These are phyloP conservation scores for Cariama cristata DNA, from an alignment of 2,113 vertebrate species.

Conservation along the genomic window DNA sequence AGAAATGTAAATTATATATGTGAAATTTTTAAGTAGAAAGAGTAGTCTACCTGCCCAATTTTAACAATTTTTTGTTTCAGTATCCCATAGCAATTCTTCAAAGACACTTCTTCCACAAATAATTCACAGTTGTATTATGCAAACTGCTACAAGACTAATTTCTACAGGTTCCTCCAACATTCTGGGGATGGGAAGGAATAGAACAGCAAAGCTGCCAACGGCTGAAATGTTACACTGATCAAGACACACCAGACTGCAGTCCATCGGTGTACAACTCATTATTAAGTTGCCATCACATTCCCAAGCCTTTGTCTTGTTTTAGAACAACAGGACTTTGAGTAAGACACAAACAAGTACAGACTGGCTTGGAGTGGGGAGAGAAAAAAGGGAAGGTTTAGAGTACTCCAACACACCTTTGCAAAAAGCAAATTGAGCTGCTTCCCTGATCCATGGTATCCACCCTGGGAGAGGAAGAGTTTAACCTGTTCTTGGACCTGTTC, in stretches of 20 bases:
- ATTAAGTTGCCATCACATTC: background rate
- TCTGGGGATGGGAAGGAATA: background rate
- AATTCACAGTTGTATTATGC: background rate
- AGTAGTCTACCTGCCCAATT: background rate
- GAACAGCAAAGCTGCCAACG: background rate
- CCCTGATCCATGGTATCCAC: constrained; percentile 94
- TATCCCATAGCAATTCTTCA: background rate
- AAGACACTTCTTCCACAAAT: background rate
- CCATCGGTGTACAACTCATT: background rate
- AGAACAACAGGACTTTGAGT: background rate
- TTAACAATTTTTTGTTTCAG: background rate
- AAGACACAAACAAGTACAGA: background rate
- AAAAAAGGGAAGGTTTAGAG: background rate
- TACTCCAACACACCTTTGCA: constrained; percentile 84
- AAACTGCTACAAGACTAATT: background rate
- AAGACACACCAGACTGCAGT: background rate
- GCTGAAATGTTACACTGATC: background rate
- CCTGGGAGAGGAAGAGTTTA: constrained; percentile 95
- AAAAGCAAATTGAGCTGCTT: constrained; percentile 97
- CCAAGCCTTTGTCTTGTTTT: background rate
- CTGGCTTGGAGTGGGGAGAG: background rate
- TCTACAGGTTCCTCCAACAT: background rate
- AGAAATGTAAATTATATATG: background rate
- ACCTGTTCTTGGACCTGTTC: constrained; percentile 97
- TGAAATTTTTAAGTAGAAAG: background rate